Evolutionary conservation across 2,888 invertebrate species (phyloP).

Genomic region (Allophyes oxyacanthae): DNA sequence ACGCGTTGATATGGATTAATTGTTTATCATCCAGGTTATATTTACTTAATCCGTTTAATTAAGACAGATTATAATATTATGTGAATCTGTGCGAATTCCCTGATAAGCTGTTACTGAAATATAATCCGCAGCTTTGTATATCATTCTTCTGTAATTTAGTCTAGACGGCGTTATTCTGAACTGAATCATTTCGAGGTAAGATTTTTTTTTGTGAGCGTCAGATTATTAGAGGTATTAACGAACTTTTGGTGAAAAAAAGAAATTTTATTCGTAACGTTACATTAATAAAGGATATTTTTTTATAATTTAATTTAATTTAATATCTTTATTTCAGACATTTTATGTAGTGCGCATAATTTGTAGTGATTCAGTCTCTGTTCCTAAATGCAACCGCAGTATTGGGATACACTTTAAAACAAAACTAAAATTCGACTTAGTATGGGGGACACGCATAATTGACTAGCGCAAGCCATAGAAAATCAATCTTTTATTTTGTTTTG

Average conservation of each 20-base stretch:
- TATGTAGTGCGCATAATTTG: no score
- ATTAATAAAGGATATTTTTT: no score
- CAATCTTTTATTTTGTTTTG: no score
- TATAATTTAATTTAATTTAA: no score
- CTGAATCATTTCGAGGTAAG: neutral
- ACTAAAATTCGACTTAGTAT: no score
- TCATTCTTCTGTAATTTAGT: constrained; percentile 21
- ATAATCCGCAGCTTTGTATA: constrained; percentile 29
- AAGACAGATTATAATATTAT: constrained; percentile 42
- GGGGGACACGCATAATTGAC: no score
- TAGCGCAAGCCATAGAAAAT: no score
- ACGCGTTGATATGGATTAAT: constrained; percentile 49
- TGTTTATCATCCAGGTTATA: constrained; percentile 50
- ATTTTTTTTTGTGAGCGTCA: constrained; percentile 5
- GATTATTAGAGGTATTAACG: constrained; percentile 2
- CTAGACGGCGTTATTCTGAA: constrained; percentile 15
- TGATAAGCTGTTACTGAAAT: constrained; percentile 46
- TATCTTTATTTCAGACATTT: no score
- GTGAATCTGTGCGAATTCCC: constrained; percentile 26
- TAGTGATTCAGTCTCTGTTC: no score
- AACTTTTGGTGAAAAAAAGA: constrained; percentile 18
- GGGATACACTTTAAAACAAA: no score
- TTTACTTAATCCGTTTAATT: constrained; percentile 54
- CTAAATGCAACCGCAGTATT: no score
- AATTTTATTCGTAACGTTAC: no score